Base-by-base conservation (phyloP, 2,888 invertebrate species). In the Pasiphila rectangulata region DNA sequence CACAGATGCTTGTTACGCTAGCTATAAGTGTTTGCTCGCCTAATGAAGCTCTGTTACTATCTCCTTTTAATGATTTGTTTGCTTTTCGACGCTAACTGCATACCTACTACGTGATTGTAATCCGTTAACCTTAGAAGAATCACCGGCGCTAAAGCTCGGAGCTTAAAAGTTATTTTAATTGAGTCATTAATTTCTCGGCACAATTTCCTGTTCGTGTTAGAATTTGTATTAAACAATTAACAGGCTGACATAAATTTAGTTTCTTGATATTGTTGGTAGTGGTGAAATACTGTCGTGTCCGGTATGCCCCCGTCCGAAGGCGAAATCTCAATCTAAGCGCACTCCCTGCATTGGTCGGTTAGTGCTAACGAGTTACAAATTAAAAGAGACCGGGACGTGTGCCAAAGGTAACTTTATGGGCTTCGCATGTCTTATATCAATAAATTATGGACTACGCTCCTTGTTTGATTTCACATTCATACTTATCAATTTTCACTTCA, bases 401-500 rank as follows among this genome's bases (percentile, higher is more conserved):
- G 85, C 84, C 85, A 83, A 86, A 83, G 79, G 78, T 77, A 82
- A 83, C 85, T 87, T 87, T 87, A 88, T 86, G 87, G 87, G 81
- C 84, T 83, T 87, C 71, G 88, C 88, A 87, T 88, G 88, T 87
- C 81, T 85, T 85, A 86, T 83, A 86, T 86, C 86, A 86, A 88
- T 88, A 88, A 88, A 88, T 88, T 87, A 87, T 88, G 85, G 82
- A 83, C 83, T 78, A 82, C 83, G 79, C 80, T 82, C 77, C 83
- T 80, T 85, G 79, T 84, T 86, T 86, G 83, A 84, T 83, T 84
- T 75, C 70, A 79, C 79, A 80, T 83, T 79, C 76, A 77, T 75
- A 75, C 73, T 67, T 66, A 62, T 59, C 63, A 63, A 74, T 70
- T 70, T 67, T 67, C 70, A 71, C 69, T 69, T 74, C 59, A 78